phyloP scores from a whole-genome alignment of 1,140 invertebrate genomes.

The Luehdorfia chinensis region DNA sequence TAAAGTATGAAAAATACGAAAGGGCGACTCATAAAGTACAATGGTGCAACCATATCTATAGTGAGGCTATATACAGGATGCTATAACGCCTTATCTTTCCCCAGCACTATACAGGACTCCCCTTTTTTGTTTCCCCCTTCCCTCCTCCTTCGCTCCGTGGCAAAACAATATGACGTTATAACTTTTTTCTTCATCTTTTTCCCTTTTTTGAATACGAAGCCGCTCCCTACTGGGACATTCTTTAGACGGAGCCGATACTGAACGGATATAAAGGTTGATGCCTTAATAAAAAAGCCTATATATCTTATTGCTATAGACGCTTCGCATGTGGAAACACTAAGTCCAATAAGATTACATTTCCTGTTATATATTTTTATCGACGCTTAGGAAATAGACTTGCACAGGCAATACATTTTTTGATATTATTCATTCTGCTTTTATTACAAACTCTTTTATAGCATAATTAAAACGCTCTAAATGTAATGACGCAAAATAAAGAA shows the following conservation, averaged over 20 bases:
- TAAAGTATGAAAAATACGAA: constrained; percentile 46
- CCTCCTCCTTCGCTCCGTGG: constrained; percentile 38
- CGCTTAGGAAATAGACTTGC: too few species aligned
- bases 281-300: constrained; percentile 8
- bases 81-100: constrained; percentile 64
- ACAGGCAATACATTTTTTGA: neutral
- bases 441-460: constrained; percentile 25
- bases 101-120: constrained; percentile 53
- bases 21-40: constrained; percentile 45
- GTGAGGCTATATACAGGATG: constrained; percentile 40
- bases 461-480: constrained; percentile 20
- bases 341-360: neutral
- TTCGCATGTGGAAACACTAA: constrained; percentile 2
- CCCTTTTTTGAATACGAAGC: constrained; percentile 68
- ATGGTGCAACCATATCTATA: constrained; percentile 42
- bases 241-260: constrained; percentile 49
- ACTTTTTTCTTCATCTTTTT: constrained; percentile 72
- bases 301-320: neutral
- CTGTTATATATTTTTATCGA: too few species aligned
- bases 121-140: constrained; percentile 25
- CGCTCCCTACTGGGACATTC: constrained; percentile 54
- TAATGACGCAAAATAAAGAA: constrained; percentile 40
- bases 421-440: neutral
- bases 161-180: constrained; percentile 76
- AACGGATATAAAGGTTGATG: constrained; percentile 40